These are phyloP conservation scores for Choristoneura rosaceana DNA, from an alignment of 2,888 invertebrate genomes.

Conservation along the genomic window DNA sequence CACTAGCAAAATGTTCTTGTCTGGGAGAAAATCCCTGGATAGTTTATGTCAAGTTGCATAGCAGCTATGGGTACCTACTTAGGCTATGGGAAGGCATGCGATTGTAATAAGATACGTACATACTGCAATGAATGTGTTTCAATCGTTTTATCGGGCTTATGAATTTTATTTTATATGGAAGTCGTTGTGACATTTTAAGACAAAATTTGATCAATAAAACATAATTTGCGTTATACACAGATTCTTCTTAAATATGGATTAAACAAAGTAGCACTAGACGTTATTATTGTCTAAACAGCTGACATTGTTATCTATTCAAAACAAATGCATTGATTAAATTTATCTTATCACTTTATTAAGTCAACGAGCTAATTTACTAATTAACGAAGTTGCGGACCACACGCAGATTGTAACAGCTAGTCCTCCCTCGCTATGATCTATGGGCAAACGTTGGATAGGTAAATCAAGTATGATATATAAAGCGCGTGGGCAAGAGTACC, in stretches of 20 bases:
- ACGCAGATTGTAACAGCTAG: constrained; percentile 59
- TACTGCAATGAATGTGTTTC: too few species aligned
- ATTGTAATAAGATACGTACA: not conserved
- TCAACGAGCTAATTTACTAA: constrained; percentile 64
- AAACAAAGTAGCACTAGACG: not conserved
- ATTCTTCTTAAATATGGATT: too few species aligned
- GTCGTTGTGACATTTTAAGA: too few species aligned
- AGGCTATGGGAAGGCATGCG: not conserved
- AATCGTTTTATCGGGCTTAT: not conserved
- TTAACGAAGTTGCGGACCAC: constrained; percentile 60
- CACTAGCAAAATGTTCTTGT: constrained; percentile 7
- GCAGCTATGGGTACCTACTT: not conserved
- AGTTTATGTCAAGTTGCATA: constrained; percentile 2
- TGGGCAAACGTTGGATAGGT: constrained; percentile 49
- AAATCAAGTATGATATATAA: constrained; percentile 49
- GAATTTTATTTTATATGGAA: not conserved
- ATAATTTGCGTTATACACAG: too few species aligned
- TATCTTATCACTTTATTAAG: constrained; percentile 41
- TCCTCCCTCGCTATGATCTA: constrained; percentile 68
- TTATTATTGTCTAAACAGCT: not conserved
- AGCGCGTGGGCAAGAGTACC: constrained; percentile 60
- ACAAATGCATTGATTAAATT: constrained; percentile 26
- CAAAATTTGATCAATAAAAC: too few species aligned
- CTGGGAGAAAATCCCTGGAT: not conserved
- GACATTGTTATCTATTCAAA: constrained; percentile 8